Evolutionary conservation across 2,797 vertebrate species (phyloP).

Genomic region (Sorex maritimensis): DNA sequence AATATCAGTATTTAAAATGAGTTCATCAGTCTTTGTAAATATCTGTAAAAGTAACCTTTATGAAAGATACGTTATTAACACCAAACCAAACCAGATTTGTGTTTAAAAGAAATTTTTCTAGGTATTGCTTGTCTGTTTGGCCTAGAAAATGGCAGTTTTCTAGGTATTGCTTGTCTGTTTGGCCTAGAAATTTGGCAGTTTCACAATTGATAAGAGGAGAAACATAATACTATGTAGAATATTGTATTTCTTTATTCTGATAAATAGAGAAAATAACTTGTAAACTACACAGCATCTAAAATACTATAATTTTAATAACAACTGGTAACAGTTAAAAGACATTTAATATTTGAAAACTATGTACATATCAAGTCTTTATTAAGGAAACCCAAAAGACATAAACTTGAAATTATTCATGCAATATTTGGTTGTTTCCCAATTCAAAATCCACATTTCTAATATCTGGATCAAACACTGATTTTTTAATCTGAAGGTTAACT

Average conservation of each 20-base stretch:
- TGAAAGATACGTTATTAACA: conserved; percentile 24
- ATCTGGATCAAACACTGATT: conserved; percentile 15
- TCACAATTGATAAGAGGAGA: not conserved
- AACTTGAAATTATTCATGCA: conserved; percentile 43
- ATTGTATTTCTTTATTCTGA: conserved; percentile 75
- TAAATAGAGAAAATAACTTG: conserved; percentile 68
- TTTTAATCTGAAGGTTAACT: not conserved
- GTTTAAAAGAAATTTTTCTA: conserved; percentile 5
- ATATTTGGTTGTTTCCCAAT: not conserved
- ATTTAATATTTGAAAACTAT: conserved; percentile 79
- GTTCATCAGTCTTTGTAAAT: not conserved
- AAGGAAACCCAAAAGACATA: conserved; percentile 43
- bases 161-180: not conserved
- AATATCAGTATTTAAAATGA: conserved; percentile 44
- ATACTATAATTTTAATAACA: conserved; percentile 58
- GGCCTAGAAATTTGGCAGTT: not conserved
- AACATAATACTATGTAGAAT: not conserved
- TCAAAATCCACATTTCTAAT: conserved; percentile 29
- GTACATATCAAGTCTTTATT: conserved; percentile 64
- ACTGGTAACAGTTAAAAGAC: conserved; percentile 47
- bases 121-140: not conserved
- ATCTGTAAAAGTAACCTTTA: not conserved
- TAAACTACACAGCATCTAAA: conserved; percentile 58
- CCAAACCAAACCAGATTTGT: not conserved
- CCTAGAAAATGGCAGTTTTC: not conserved